phyloP scores from a whole-genome alignment of 2,888 invertebrate genomes.

The Watsonalla cultraria region DNA sequence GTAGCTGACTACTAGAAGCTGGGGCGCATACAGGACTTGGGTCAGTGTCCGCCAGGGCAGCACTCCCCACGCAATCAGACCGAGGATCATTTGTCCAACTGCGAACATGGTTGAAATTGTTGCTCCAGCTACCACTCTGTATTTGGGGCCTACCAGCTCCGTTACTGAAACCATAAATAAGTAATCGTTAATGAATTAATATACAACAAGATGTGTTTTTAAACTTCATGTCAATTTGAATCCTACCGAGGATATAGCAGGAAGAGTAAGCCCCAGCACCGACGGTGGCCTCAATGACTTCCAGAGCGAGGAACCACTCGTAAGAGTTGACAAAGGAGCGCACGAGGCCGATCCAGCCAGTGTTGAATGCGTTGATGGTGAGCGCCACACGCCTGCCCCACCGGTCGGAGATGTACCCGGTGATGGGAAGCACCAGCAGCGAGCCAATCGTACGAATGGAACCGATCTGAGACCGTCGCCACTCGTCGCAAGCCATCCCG shows the following conservation, averaged over 20 bases:
- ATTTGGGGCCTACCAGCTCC: slow-evolving; percentile 87
- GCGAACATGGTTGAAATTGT: slow-evolving; percentile 86
- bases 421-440: slow-evolving; percentile 83
- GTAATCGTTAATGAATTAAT: too few species aligned
- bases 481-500: slow-evolving; percentile 81
- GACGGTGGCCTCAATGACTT: slow-evolving; percentile 84
- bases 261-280: slow-evolving; percentile 85
- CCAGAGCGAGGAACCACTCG: slow-evolving; percentile 82
- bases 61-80: slow-evolving; percentile 83
- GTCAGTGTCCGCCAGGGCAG: slow-evolving; percentile 84
- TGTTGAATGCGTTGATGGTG: slow-evolving; percentile 79
- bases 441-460: slow-evolving; percentile 86
- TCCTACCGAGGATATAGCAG: slow-evolving; percentile 84
- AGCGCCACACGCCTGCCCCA: slow-evolving; percentile 82
- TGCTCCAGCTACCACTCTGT: slow-evolving; percentile 85
- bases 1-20: slow-evolving; percentile 82
- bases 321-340: slow-evolving; percentile 85
- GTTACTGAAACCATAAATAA: slow-evolving; percentile 71
- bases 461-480: slow-evolving; percentile 86
- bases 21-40: slow-evolving; percentile 84
- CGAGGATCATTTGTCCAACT: slow-evolving; percentile 85
- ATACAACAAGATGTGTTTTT: not conserved
- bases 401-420: slow-evolving; percentile 86
- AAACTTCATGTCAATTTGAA: not conserved
- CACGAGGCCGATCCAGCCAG: slow-evolving; percentile 82